These are phyloP conservation scores for Ciona savignyi DNA, from an alignment of 23 tunicate genomes.

Conservation along the genomic window DNA sequence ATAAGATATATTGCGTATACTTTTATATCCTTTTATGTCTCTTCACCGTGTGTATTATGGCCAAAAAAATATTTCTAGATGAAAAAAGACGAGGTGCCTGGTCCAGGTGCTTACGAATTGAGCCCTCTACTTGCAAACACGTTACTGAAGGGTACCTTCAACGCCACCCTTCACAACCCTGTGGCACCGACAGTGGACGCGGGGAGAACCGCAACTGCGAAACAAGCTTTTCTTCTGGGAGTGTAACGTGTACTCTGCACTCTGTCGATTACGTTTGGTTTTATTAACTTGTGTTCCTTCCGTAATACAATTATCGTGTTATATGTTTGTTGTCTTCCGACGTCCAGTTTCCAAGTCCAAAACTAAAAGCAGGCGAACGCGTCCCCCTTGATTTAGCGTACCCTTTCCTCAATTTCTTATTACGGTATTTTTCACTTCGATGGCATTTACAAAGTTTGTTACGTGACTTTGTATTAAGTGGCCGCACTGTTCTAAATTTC, in stretches of 20 bases:
- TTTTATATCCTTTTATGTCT: background rate
- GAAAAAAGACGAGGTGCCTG: slow-evolving; percentile 71
- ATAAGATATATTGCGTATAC: background rate
- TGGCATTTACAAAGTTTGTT: too few relatives aligned
- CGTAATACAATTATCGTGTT: background rate
- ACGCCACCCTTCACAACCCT: slow-evolving; percentile 86
- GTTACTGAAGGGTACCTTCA: slow-evolving; percentile 80
- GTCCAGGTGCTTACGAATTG: slow-evolving; percentile 83
- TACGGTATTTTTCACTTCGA: background rate
- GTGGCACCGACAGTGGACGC: slow-evolving; percentile 38
- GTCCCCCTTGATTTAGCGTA: too few relatives aligned
- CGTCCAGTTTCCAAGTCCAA: too few relatives aligned
- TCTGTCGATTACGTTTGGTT: background rate
- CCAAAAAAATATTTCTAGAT: background rate
- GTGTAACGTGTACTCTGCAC: slow-evolving; percentile 32
- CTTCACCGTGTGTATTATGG: background rate
- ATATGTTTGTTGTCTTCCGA: too few relatives aligned
- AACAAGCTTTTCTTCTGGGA: slow-evolving; percentile 78
- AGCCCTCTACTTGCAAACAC: slow-evolving; percentile 82
- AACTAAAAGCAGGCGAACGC: too few relatives aligned
- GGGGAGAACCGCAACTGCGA: slow-evolving; percentile 53
- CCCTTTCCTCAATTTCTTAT: background rate
- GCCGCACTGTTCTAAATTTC: too few relatives aligned
- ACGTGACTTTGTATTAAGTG: too few relatives aligned
- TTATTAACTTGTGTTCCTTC: background rate